These are phyloP conservation scores for Callyntrura sp. DNA, from an alignment of 2,888 invertebrate genomes.

Conservation along the genomic window DNA sequence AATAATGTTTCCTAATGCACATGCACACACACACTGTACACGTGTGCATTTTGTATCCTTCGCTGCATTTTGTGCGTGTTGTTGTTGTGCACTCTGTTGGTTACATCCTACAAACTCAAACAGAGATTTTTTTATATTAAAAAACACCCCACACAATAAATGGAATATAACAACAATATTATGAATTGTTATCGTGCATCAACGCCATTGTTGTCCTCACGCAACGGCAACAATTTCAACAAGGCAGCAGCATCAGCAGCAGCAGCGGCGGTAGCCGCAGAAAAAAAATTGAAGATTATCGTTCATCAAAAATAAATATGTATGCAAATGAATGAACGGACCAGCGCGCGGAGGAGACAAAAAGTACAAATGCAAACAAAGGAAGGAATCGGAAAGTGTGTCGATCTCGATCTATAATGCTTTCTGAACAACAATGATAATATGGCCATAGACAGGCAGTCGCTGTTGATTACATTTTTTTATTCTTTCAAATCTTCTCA, in stretches of 20 bases:
- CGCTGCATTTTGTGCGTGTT: conserved; percentile 23
- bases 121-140: no score
- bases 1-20: no score
- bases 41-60: neutral
- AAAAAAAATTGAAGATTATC: conserved; percentile 14
- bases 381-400: conserved; percentile 47
- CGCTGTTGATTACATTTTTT: no score
- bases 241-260: no score
- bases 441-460: neutral
- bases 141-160: no score
- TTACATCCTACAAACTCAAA: neutral
- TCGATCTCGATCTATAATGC: conserved; percentile 49
- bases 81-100: neutral
- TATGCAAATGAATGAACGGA: conserved; percentile 38
- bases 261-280: no score
- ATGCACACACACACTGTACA: neutral
- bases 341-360: no score
- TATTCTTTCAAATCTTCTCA: neutral
- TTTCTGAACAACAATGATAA: neutral
- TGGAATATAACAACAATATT: neutral
- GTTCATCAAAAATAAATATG: conserved; percentile 25
- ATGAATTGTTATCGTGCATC: conserved; percentile 34
- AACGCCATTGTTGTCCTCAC: conserved; percentile 36
- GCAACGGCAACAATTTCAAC: conserved; percentile 19
- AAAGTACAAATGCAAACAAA: conserved; percentile 24